phyloP scores from a whole-genome alignment of 2,797 vertebrate species.

The Danio tinwini region DNA sequence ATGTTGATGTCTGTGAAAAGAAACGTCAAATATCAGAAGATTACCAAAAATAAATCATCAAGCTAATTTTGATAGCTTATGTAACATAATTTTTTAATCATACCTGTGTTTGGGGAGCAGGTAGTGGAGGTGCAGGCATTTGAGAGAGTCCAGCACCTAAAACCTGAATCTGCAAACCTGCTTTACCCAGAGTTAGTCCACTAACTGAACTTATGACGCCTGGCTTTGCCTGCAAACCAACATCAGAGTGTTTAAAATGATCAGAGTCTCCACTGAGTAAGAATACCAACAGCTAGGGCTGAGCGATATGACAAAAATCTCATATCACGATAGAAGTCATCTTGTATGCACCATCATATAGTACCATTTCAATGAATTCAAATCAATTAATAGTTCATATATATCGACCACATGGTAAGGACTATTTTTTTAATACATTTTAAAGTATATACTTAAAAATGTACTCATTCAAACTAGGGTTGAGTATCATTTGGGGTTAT shows the following conservation, averaged over 20 bases:
- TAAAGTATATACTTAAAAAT: too few species aligned
- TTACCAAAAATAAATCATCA: constrained; percentile 30
- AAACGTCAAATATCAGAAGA: constrained; percentile 38
- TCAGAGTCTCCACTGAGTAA: background rate
- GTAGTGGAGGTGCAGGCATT: constrained; percentile 75
- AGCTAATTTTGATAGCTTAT: background rate
- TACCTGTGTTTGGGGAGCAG: constrained; percentile 78
- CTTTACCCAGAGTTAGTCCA: constrained; percentile 76
- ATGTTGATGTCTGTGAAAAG: constrained; percentile 73
- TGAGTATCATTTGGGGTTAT: too few species aligned
- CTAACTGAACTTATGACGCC: constrained; percentile 82
- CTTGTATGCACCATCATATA: too few species aligned
- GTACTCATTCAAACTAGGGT: too few species aligned
- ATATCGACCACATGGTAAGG: too few species aligned
- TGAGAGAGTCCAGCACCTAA: constrained; percentile 73
- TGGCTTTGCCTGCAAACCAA: constrained; percentile 77
- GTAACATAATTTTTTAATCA: background rate
- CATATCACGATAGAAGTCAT: too few species aligned
- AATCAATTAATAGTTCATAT: too few species aligned
- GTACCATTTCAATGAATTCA: too few species aligned
- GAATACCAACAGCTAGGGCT: background rate
- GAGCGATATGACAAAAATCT: too few species aligned
- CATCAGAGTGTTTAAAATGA: background rate
- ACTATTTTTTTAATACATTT: too few species aligned
- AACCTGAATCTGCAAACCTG: constrained; percentile 79